Conservation (phyloP, 2,113 vertebrate genomes). For the Rutilus rutilus region DNA sequence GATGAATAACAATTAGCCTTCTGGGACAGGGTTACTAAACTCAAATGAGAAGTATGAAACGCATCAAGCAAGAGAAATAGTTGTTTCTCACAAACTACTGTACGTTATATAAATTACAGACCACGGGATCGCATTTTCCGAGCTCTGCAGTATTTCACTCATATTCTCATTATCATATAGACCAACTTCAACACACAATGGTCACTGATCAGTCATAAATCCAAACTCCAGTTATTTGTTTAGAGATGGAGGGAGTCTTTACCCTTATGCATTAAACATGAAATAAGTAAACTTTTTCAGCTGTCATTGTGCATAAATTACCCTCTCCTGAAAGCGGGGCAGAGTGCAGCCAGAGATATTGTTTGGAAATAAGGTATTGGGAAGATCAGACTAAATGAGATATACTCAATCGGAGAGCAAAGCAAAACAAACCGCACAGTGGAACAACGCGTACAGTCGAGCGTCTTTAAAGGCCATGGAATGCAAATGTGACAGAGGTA, state of each 20-base stretch:
- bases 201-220: slow-evolving; percentile 8
- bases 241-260: not conserved
- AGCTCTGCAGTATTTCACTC: slow-evolving; percentile 6
- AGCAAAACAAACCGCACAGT: slow-evolving; percentile 34
- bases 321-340: slow-evolving; percentile 12
- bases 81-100: not conserved
- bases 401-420: slow-evolving; percentile 23
- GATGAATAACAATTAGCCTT: slow-evolving; percentile 32
- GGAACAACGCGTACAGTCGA: slow-evolving; percentile 19
- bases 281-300: slow-evolving; percentile 39
- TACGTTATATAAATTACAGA: slow-evolving; percentile 1
- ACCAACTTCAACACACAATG: slow-evolving; percentile 4
- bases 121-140: not conserved
- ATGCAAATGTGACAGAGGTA: slow-evolving; percentile 44
- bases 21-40: not conserved
- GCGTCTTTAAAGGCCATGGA: slow-evolving; percentile 39
- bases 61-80: not conserved
- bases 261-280: slow-evolving; percentile 50
- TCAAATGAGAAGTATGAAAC: slow-evolving; percentile 6
- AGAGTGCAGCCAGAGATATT: slow-evolving; percentile 32
- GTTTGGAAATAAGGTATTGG: slow-evolving; percentile 30
- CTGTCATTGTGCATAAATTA: slow-evolving; percentile 44
- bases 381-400: slow-evolving; percentile 42
- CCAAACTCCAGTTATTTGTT: slow-evolving; percentile 39
- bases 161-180: slow-evolving; percentile 40